Evolutionary conservation across 2,113 vertebrate genomes (phyloP), one percentile per base, ranked within the genome.

Genomic region (Larimichthys crocea): DNA sequence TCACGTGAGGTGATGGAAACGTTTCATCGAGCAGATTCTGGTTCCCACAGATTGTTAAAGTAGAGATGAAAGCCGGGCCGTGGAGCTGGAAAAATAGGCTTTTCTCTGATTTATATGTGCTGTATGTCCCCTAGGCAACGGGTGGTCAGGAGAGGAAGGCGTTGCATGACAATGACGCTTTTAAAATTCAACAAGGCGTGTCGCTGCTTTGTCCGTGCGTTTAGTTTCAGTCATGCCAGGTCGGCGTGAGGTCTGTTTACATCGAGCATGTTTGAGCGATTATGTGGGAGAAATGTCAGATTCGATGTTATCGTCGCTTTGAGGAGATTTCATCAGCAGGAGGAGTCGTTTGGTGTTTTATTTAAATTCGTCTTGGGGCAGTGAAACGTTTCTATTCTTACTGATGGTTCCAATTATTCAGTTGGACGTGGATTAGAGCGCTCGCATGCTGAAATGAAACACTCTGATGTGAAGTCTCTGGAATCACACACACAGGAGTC

Each of bases 91-190:
- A 40, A 66, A 77, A 64, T 17, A 12, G 24, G 49, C 66, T 62
- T 68, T 76, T 60, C 63, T 84, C 59, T 46, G 57, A 61, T 73
- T 61, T 24, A 31, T 65, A 52, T 17, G 24, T 70, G 81, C 70
- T 35, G 77, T 35, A 22, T 16, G 57, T 90, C 80, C 74, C 77
- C 83, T 56, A 24, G 86, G 88, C 86, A 88, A 84, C 83, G 74
- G 83, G 65, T 70, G 79, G 79, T 71, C 82, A 19, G 76, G 48
- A 57, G 60, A 85, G 85, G 40, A 12, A 48, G 14, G 79, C 3
- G 69, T 29, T 82, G 88, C 86, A 88, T 88, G 74, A 84, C 83
- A 86, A 86, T 65, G 80, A 86, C 7, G 63, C 56, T 56, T 22
- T 52, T 22, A 24, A 65, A 65, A 84, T 79, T 65, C 74, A 61